Conservation (phyloP, 2,888 invertebrate genomes). For the Emmelina monodactyla region DNA sequence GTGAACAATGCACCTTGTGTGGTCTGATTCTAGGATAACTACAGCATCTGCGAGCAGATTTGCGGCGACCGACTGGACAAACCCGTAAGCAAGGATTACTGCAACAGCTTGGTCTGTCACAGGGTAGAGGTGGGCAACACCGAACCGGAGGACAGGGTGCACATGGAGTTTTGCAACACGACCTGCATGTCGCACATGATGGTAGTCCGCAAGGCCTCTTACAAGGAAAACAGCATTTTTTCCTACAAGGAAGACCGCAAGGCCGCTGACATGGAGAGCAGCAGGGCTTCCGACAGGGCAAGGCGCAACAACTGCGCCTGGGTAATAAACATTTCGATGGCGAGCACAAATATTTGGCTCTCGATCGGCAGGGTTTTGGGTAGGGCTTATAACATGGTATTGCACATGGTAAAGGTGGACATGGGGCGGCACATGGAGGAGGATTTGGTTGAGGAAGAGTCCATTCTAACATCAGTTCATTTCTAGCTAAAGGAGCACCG, state of each 20-base stretch:
- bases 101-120: no score
- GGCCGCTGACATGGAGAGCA: no score
- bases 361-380: slow-evolving; percentile 13
- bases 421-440: slow-evolving; percentile 14
- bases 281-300: no score
- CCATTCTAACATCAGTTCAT: slow-evolving; percentile 57
- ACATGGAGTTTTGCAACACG: slow-evolving; percentile 21
- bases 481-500: slow-evolving; percentile 48
- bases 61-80: slow-evolving; percentile 12
- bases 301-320: no score
- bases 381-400: background rate
- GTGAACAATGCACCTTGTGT: background rate
- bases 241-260: no score
- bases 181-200: slow-evolving; percentile 21
- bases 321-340: no score
- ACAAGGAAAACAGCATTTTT: no score
- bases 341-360: no score
- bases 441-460: slow-evolving; percentile 31
- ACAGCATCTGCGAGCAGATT: slow-evolving; percentile 12
- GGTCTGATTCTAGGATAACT: no score
- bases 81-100: slow-evolving; percentile 21
- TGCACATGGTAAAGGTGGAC: slow-evolving; percentile 7
- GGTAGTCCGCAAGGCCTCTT: slow-evolving; percentile 15
- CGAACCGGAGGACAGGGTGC: no score
- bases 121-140: no score